Conservation (phyloP, 1,140 invertebrate genomes). For the Psix sp. region DNA sequence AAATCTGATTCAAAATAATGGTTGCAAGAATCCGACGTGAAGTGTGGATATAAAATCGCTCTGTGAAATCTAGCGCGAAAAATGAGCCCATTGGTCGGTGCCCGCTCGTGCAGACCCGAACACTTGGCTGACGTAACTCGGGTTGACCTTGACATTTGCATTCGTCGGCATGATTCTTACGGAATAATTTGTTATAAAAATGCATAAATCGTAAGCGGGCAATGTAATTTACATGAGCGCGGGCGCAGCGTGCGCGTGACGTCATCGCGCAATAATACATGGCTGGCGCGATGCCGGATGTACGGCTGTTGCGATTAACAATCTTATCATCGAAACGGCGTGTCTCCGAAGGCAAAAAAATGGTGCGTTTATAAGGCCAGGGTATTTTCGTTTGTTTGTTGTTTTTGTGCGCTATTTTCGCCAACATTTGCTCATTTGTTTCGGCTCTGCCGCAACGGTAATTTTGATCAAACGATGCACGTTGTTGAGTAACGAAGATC, state of each 20-base stretch:
- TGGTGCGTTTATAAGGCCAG: constrained; percentile 6
- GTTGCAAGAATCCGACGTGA: too few species aligned
- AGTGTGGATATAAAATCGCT: too few species aligned
- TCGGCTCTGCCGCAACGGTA: not conserved
- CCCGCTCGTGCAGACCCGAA: too few species aligned
- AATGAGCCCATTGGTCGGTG: too few species aligned
- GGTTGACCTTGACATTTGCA: constrained; percentile 21
- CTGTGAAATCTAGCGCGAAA: too few species aligned
- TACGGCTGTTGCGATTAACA: constrained; percentile 34
- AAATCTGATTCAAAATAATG: too few species aligned
- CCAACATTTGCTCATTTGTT: constrained; percentile 6
- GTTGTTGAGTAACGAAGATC: not conserved
- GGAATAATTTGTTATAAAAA: constrained; percentile 4
- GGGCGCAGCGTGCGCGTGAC: constrained; percentile 33
- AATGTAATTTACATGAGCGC: constrained; percentile 41
- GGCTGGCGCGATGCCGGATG: constrained; percentile 44
- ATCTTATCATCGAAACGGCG: constrained; percentile 39
- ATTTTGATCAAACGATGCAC: constrained; percentile 5
- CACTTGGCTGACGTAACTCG: too few species aligned
- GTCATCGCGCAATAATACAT: constrained; percentile 37
- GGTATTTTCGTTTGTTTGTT: constrained; percentile 20
- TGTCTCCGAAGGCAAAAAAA: constrained; percentile 13
- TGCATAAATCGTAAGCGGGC: constrained; percentile 17
- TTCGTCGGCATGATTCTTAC: not conserved
- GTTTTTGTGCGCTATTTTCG: constrained; percentile 8